phyloP scores from a whole-genome alignment of 2,888 invertebrate species.

The Nymphalis polychloros region DNA sequence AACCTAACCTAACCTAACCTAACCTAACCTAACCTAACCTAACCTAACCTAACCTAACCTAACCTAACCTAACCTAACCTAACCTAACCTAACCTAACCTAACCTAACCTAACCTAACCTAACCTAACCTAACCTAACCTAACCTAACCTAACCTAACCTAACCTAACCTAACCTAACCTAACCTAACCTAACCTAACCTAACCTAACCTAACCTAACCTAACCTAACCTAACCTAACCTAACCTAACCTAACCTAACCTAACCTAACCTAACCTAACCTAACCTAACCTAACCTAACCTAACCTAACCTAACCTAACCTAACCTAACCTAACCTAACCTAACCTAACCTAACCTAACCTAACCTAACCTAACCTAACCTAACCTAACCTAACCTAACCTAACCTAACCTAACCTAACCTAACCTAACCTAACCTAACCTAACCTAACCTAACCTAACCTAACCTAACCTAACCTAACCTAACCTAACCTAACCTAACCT shows the following conservation, averaged over 20 bases:
- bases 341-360: slow-evolving; percentile 37
- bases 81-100: slow-evolving; percentile 42
- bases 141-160: slow-evolving; percentile 44
- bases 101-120: slow-evolving; percentile 39
- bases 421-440: slow-evolving; percentile 42
- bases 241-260: slow-evolving; percentile 42
- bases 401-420: slow-evolving; percentile 41
- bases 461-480: too few relatives aligned
- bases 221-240: slow-evolving; percentile 38
- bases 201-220: slow-evolving; percentile 31
- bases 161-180: slow-evolving; percentile 40
- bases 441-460: slow-evolving; percentile 43
- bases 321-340: slow-evolving; percentile 37
- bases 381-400: slow-evolving; percentile 41
- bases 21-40: slow-evolving; percentile 43
- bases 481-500: too few relatives aligned
- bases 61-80: slow-evolving; percentile 43
- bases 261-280: slow-evolving; percentile 41
- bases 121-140: slow-evolving; percentile 44
- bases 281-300: slow-evolving; percentile 41
- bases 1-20: slow-evolving; percentile 42
- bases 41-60: slow-evolving; percentile 44
- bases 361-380: slow-evolving; percentile 39
- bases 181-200: slow-evolving; percentile 38
- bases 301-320: slow-evolving; percentile 40